phyloP scores from a whole-genome alignment of 2,797 vertebrate species.

The Fundulus diaphanus region DNA sequence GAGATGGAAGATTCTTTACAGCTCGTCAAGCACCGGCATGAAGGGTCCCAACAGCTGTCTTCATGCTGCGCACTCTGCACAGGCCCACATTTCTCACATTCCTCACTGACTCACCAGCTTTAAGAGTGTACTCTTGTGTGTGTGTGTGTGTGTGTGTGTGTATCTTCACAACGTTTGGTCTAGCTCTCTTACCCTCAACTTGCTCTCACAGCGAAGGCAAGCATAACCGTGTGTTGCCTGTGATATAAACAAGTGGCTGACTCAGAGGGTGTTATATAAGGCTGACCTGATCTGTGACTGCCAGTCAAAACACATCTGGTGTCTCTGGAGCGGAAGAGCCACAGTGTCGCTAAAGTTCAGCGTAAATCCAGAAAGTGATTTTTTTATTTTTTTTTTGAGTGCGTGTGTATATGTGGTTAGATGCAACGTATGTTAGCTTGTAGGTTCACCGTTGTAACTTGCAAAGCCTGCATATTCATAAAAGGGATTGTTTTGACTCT shows the following conservation, averaged over 20 bases:
- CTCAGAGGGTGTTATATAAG: conserved; percentile 61
- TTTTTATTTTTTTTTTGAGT: neutral
- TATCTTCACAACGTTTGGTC: conserved; percentile 29
- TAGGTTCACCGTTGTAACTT: conserved; percentile 14
- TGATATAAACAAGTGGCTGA: conserved; percentile 58
- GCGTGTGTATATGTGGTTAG: neutral
- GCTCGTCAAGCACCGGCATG: conserved; percentile 62
- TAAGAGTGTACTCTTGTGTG: conserved; percentile 10
- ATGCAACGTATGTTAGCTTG: neutral
- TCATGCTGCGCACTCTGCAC: conserved; percentile 46
- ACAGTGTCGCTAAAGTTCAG: neutral
- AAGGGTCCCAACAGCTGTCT: conserved; percentile 71
- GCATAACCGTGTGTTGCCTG: conserved; percentile 25
- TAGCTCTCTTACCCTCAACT: conserved; percentile 13
- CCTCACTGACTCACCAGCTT: conserved; percentile 74
- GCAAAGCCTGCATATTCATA: conserved; percentile 17
- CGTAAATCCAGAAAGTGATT: neutral
- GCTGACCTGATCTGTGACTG: conserved; percentile 20
- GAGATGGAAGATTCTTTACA: conserved; percentile 49
- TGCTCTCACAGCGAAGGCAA: conserved; percentile 9
- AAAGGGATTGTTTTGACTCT: conserved; percentile 37
- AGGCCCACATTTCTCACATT: conserved; percentile 69
- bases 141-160: conserved; percentile 10
- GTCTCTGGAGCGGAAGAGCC: neutral
- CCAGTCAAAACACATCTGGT: conserved; percentile 38